These are phyloP conservation scores for Cataglyphis albicans DNA, from an alignment of 2,888 invertebrate species.

Conservation along the genomic window DNA sequence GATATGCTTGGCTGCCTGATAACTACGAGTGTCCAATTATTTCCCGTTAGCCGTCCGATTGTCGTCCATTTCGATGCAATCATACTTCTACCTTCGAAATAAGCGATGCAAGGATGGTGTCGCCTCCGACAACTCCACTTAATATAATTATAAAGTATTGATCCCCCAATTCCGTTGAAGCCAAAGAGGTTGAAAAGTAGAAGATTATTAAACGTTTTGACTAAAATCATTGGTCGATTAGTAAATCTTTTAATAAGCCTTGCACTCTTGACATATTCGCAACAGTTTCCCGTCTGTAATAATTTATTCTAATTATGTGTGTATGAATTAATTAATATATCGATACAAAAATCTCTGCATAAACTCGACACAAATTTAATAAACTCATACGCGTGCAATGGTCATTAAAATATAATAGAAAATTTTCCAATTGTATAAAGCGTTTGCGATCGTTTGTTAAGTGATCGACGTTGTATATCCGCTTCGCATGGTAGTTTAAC, in stretches of 20 bases:
- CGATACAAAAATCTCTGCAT: not conserved
- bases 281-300: not conserved
- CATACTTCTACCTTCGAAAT: slow-evolving; percentile 73
- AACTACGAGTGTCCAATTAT: slow-evolving; percentile 76
- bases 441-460: not conserved
- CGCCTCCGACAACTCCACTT: slow-evolving; percentile 73
- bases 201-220: slow-evolving; percentile 69
- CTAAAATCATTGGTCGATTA: slow-evolving; percentile 70
- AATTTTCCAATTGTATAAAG: not conserved
- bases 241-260: slow-evolving; percentile 51
- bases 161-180: slow-evolving; percentile 60
- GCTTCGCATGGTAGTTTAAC: slow-evolving; percentile 16
- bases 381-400: not conserved
- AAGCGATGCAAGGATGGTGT: slow-evolving; percentile 66
- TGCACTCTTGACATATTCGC: not conserved
- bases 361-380: not conserved
- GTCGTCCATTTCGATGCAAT: slow-evolving; percentile 71
- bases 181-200: slow-evolving; percentile 43
- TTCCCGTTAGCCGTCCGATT: slow-evolving; percentile 75
- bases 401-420: not conserved
- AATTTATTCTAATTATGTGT: not conserved
- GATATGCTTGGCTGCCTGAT: slow-evolving; percentile 66
- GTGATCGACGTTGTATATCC: not conserved
- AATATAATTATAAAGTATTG: slow-evolving; percentile 80
- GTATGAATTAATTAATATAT: not conserved